These are phyloP conservation scores for Saguinus imperator DNA, from an alignment of 2,113 vertebrate genomes.

Conservation along the genomic window DNA sequence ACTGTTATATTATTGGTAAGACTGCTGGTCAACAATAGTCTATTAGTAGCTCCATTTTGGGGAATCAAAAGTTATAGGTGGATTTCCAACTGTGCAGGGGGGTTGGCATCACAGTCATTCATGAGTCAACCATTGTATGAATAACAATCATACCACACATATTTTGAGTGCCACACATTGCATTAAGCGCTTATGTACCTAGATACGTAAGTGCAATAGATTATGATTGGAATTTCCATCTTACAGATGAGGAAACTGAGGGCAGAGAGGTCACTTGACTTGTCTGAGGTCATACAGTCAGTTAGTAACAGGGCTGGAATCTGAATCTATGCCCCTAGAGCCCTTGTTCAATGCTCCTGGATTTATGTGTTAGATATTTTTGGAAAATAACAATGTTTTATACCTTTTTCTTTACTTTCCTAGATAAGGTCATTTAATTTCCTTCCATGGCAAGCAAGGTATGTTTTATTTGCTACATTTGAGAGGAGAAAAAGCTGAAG, in stretches of 20 bases:
- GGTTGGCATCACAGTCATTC: background rate
- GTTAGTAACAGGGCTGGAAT: background rate
- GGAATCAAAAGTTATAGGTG: background rate
- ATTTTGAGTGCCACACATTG: background rate
- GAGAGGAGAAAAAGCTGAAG: background rate
- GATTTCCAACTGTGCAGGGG: background rate
- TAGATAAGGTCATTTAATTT: background rate
- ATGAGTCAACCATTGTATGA: background rate
- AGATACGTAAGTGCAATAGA: background rate
- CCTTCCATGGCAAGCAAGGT: background rate
- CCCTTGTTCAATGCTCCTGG: background rate
- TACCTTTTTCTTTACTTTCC: background rate
- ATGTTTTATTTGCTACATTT: background rate
- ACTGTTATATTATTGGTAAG: background rate
- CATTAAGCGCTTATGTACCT: background rate
- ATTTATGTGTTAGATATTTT: background rate
- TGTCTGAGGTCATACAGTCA: background rate
- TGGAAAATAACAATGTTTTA: background rate
- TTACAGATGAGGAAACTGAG: background rate
- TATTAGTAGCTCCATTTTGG: background rate
- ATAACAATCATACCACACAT: background rate
- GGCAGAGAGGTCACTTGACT: background rate
- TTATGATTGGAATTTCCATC: background rate
- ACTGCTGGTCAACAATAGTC: background rate
- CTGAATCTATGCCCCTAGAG: background rate